phyloP scores from a whole-genome alignment of 1,140 invertebrate genomes.

The Pseudomyrmex gracilis region DNA sequence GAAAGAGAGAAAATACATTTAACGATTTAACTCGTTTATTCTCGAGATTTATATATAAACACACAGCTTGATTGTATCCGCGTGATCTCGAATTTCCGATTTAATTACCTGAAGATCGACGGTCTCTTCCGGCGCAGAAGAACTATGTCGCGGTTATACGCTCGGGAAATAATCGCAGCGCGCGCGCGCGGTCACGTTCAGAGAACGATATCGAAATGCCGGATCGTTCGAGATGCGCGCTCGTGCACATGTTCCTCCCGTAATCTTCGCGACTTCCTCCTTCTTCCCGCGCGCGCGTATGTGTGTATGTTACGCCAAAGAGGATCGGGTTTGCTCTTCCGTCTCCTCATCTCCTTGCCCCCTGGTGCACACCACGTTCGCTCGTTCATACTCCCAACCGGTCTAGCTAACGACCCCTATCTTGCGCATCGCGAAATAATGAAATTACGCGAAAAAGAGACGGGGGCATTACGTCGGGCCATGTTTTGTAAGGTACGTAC shows the following conservation, averaged over 20 bases:
- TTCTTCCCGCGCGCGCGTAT: background rate
- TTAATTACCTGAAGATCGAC: slow-evolving; percentile 30
- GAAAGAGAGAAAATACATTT: too few species aligned
- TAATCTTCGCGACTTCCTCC: slow-evolving; percentile 71
- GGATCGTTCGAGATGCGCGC: slow-evolving; percentile 69
- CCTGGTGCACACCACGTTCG: slow-evolving; percentile 31
- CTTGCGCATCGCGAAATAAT: slow-evolving; percentile 80
- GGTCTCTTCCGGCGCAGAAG: slow-evolving; percentile 15
- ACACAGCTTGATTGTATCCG: background rate
- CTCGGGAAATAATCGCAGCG: background rate
- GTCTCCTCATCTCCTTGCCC: slow-evolving; percentile 16
- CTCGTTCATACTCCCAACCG: slow-evolving; percentile 49
- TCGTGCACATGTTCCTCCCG: slow-evolving; percentile 68
- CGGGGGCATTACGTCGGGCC: slow-evolving; percentile 50
- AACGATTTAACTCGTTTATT: too few species aligned
- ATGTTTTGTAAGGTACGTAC: slow-evolving; percentile 34
- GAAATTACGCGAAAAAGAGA: slow-evolving; percentile 81
- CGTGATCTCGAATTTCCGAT: background rate
- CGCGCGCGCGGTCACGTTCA: slow-evolving; percentile 71
- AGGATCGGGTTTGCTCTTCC: slow-evolving; percentile 55
- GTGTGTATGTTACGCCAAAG: slow-evolving; percentile 7
- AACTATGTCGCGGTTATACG: slow-evolving; percentile 34
- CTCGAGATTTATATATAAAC: background rate
- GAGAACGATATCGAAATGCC: slow-evolving; percentile 69
- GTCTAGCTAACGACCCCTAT: slow-evolving; percentile 73